phyloP scores from a whole-genome alignment of 2,113 vertebrate species.

The Ceuthmochares aereus region DNA sequence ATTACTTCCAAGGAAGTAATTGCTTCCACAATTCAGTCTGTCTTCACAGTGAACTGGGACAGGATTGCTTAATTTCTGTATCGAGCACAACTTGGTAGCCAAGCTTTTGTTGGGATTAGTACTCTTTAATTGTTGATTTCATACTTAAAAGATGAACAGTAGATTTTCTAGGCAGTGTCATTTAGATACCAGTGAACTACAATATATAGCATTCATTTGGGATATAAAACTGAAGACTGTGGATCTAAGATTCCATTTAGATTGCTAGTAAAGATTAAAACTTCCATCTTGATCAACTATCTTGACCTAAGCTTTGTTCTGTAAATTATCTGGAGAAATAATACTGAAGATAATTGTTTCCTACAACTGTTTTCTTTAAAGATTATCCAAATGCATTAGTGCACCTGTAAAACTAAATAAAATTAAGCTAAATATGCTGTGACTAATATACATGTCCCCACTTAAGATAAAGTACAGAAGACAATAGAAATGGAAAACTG shows the following conservation, averaged over 20 bases:
- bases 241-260: conserved; percentile 48
- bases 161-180: not conserved
- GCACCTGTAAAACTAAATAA: conserved; percentile 66
- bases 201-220: not conserved
- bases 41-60: not conserved
- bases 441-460: conserved; percentile 30
- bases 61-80: not conserved
- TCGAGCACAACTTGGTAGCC: not conserved
- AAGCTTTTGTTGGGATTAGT: not conserved
- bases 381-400: conserved; percentile 42
- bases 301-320: conserved; percentile 46
- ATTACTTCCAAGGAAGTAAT: not conserved
- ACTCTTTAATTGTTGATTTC: conserved; percentile 1
- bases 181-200: not conserved
- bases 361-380: conserved; percentile 30
- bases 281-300: conserved; percentile 19
- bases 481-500: conserved; percentile 60
- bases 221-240: not conserved
- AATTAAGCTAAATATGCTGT: conserved; percentile 47
- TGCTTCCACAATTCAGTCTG: not conserved
- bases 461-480: conserved; percentile 67
- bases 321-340: conserved; percentile 37
- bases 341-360: conserved; percentile 37
- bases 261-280: conserved; percentile 62
- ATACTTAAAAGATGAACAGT: not conserved